These are phyloP conservation scores for Halocynthia roretzi DNA, from an alignment of 23 tunicate species.

Conservation along the genomic window DNA sequence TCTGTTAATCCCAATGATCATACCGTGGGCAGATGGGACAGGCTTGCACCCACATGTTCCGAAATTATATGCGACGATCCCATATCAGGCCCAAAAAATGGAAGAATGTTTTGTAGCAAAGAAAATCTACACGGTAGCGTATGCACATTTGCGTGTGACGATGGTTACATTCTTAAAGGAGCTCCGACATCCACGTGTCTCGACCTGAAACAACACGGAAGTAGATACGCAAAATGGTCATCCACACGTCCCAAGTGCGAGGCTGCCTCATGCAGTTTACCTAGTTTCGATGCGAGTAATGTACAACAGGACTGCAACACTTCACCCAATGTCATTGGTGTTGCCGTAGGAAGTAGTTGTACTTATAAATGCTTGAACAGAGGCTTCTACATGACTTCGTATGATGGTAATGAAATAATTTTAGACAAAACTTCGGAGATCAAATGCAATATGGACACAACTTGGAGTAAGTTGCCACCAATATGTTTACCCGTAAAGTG, in stretches of 20 bases:
- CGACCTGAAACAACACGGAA: neutral
- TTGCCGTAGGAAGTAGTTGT: neutral
- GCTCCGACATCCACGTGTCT: neutral
- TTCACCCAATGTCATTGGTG: neutral
- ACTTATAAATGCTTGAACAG: neutral
- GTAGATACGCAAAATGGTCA: neutral
- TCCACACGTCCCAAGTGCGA: neutral
- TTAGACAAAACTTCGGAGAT: neutral
- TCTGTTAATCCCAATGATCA: neutral
- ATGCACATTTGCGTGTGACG: neutral
- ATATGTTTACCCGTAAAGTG: neutral
- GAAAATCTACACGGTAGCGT: neutral
- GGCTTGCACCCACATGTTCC: conserved; percentile 1
- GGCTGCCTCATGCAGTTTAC: neutral
- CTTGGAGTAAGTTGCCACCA: neutral
- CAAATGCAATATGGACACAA: neutral
- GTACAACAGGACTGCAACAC: neutral
- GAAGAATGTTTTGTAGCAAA: neutral
- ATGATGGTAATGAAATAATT: neutral
- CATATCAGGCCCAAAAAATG: neutral
- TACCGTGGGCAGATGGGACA: neutral
- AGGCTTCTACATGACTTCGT: conserved; percentile 3
- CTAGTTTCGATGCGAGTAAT: neutral
- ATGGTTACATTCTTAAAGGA: neutral
- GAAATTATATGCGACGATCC: neutral